Percentiles rank a stretch among this genome's conserved stretches.
phyloP scores from a whole-genome alignment of 2,797 vertebrate genomes.

The Petrocephalus sullivani region DNA sequence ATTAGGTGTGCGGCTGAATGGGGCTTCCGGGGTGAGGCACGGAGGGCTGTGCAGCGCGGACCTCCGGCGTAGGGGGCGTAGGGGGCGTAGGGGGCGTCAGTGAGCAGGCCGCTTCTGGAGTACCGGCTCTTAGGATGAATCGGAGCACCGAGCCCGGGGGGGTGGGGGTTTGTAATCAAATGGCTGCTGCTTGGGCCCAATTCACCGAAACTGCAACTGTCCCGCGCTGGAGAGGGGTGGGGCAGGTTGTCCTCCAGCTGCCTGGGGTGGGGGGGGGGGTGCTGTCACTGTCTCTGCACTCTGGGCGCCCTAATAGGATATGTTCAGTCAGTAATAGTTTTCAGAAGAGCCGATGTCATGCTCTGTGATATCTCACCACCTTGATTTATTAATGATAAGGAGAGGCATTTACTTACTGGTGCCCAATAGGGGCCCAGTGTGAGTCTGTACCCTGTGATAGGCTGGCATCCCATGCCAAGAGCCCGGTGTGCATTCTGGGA shows the following conservation, averaged over 20 bases:
- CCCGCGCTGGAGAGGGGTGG: conserved; percentile 37
- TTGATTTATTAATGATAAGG: background rate
- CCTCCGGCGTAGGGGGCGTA: conserved; percentile 61
- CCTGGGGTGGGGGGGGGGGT: background rate
- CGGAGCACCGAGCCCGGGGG: conserved; percentile 30
- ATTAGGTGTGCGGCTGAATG: conserved; percentile 74
- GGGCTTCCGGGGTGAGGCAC: conserved; percentile 57
- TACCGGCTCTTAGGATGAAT: conserved; percentile 61
- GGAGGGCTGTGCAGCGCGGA: conserved; percentile 47
- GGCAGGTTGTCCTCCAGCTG: conserved; percentile 7
- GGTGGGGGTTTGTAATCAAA: conserved; percentile 36
- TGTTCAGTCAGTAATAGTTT: background rate
- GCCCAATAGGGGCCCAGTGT: too few relatives aligned
- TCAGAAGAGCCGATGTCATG: background rate
- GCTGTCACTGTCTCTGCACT: background rate
- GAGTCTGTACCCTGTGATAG: too few relatives aligned
- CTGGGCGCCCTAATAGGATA: background rate
- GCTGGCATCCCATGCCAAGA: too few relatives aligned
- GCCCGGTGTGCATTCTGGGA: too few relatives aligned
- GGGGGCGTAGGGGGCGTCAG: conserved; percentile 67
- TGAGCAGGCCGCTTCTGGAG: conserved; percentile 56
- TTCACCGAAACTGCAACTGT: conserved; percentile 9
- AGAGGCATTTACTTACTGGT: background rate
- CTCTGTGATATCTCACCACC: background rate
- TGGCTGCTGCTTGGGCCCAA: conserved; percentile 45